Evolutionary conservation across 1,140 invertebrate species (phyloP).

Genomic region (Cydia pomonella): DNA sequence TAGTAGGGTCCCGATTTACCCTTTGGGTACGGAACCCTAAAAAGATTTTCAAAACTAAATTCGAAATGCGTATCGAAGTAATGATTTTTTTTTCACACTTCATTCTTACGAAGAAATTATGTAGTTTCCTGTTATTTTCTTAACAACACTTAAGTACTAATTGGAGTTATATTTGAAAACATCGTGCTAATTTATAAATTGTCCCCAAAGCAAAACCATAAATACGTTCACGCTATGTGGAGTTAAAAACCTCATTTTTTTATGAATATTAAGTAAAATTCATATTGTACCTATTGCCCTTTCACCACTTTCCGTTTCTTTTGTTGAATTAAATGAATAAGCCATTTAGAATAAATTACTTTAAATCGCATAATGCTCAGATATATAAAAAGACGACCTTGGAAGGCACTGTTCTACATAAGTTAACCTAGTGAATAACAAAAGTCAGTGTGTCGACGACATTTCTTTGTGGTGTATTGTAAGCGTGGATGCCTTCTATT

Average conservation of each 20-base stretch:
- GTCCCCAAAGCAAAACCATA: no score
- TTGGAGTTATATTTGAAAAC: no score
- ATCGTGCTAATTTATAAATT: no score
- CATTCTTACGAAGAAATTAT: no score
- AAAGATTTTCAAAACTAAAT: no score
- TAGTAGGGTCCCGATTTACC: no score
- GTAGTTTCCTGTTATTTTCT: no score
- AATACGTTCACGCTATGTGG: not conserved
- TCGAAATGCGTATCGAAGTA: no score
- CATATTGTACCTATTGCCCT: not conserved
- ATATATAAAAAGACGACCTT: slow-evolving; percentile 28
- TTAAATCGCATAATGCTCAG: not conserved
- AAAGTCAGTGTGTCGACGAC: slow-evolving; percentile 21
- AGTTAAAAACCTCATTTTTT: not conserved
- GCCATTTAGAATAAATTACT: not conserved
- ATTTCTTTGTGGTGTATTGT: slow-evolving; percentile 18
- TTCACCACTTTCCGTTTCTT: not conserved
- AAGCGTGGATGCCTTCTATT: slow-evolving; percentile 25
- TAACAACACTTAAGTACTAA: no score
- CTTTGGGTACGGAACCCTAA: no score
- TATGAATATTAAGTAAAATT: not conserved
- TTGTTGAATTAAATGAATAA: not conserved
- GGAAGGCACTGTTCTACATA: not conserved
- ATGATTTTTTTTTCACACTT: no score
- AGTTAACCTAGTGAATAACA: not conserved